phyloP scores from a whole-genome alignment of 2,888 invertebrate species.

The Autographa pulchrina region DNA sequence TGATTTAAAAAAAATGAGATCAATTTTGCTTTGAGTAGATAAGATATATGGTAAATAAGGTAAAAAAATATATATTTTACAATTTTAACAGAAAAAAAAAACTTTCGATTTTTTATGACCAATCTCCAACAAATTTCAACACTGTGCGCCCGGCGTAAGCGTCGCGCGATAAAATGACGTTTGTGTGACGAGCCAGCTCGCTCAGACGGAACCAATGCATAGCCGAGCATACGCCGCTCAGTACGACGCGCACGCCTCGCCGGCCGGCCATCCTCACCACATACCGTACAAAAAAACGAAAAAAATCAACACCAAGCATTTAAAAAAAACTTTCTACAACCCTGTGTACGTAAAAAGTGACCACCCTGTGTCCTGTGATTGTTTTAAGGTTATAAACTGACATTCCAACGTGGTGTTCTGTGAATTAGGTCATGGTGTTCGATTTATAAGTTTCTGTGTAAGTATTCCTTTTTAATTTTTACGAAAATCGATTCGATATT shows the following conservation, averaged over 20 bases:
- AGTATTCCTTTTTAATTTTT: slow-evolving; percentile 50
- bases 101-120: background rate
- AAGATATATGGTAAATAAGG: too few species aligned
- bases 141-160: slow-evolving; percentile 70
- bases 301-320: slow-evolving; percentile 39
- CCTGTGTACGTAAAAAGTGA: slow-evolving; percentile 48
- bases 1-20: too few species aligned
- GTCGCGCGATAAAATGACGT: slow-evolving; percentile 80
- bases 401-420: slow-evolving; percentile 65
- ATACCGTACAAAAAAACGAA: slow-evolving; percentile 55
- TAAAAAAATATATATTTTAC: too few species aligned
- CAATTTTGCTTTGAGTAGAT: too few species aligned
- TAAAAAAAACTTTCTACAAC: slow-evolving; percentile 21
- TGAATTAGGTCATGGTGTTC: slow-evolving; percentile 71
- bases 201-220: slow-evolving; percentile 66
- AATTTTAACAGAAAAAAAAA: too few species aligned
- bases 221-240: slow-evolving; percentile 61
- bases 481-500: slow-evolving; percentile 35
- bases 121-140: background rate
- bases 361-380: slow-evolving; percentile 55
- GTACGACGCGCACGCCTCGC: slow-evolving; percentile 69
- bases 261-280: slow-evolving; percentile 71
- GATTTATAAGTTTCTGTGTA: slow-evolving; percentile 55
- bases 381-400: slow-evolving; percentile 67
- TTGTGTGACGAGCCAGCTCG: slow-evolving; percentile 66